Percentiles rank a stretch among this genome's conserved stretches.
Evolutionary conservation across 2,113 vertebrate genomes (phyloP).

Genomic region (Casuarius casuarius): DNA sequence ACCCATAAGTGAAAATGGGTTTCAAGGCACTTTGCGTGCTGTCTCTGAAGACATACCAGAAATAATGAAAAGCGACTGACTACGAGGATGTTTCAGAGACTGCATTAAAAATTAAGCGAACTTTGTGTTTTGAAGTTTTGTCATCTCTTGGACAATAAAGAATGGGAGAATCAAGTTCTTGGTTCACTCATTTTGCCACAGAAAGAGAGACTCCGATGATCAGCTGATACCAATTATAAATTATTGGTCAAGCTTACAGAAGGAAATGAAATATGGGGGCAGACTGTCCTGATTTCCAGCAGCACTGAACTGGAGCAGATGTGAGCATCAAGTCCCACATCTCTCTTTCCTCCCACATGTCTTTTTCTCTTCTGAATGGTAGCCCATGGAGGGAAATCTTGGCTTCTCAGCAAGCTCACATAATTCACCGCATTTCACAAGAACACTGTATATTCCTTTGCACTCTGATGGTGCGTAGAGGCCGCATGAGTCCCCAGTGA

Average conservation of each 20-base stretch:
- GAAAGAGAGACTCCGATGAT: slow-evolving; percentile 34
- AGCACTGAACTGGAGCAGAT: slow-evolving; percentile 56
- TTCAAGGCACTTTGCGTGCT: not conserved
- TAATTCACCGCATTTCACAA: slow-evolving; percentile 32
- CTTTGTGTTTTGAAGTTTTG: slow-evolving; percentile 26
- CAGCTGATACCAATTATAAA: slow-evolving; percentile 61
- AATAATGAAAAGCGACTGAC: not conserved
- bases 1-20: not conserved
- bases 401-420: not conserved
- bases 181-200: not conserved
- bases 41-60: not conserved
- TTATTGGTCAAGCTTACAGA: slow-evolving; percentile 56
- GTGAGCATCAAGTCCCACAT: not conserved
- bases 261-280: slow-evolving; percentile 55
- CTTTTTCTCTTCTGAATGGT: slow-evolving; percentile 27
- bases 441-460: not conserved
- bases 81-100: not conserved
- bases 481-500: slow-evolving; percentile 12
- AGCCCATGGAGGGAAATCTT: slow-evolving; percentile 28
- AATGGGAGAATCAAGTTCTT: slow-evolving; percentile 10
- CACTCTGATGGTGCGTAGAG: not conserved
- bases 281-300: slow-evolving; percentile 34
- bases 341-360: slow-evolving; percentile 44
- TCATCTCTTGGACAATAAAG: not conserved
- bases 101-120: slow-evolving; percentile 18